These are phyloP conservation scores for Rhabdophis nuchalis DNA, from an alignment of 2,797 vertebrate genomes.

Conservation along the genomic window DNA sequence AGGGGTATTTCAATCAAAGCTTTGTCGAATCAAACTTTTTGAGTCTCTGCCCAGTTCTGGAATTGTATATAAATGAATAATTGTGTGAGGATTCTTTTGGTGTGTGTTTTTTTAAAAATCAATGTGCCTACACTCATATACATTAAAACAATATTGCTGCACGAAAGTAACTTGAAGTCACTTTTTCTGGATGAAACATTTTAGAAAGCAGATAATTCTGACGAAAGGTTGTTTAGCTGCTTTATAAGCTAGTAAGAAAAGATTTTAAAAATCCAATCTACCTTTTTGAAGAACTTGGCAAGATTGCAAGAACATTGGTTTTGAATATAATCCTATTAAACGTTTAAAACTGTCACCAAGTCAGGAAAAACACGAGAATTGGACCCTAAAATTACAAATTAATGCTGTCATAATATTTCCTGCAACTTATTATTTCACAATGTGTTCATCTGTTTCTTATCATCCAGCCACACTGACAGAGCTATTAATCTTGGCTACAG, in stretches of 20 bases:
- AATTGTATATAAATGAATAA: background rate
- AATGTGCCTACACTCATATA: background rate
- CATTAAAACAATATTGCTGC: background rate
- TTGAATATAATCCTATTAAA: conserved; percentile 35
- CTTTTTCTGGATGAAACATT: background rate
- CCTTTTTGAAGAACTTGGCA: conserved; percentile 9
- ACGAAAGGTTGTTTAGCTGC: background rate
- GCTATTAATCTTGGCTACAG: conserved; percentile 48
- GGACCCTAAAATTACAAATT: conserved; percentile 17
- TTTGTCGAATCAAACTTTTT: background rate
- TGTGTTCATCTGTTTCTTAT: conserved; percentile 15
- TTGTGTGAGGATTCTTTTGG: background rate
- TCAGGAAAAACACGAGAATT: conserved; percentile 24
- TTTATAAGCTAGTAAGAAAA: background rate
- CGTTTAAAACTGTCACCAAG: background rate
- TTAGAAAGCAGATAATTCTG: background rate
- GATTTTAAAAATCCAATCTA: background rate
- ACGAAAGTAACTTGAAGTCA: background rate
- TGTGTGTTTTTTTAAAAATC: background rate
- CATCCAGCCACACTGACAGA: conserved; percentile 26
- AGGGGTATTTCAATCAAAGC: background rate
- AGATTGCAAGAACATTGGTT: background rate
- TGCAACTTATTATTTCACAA: conserved; percentile 8
- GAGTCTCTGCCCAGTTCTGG: background rate
- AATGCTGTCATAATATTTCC: conserved; percentile 25